phyloP scores from a whole-genome alignment of 2,797 vertebrate species.

The Rallus crepitans region DNA sequence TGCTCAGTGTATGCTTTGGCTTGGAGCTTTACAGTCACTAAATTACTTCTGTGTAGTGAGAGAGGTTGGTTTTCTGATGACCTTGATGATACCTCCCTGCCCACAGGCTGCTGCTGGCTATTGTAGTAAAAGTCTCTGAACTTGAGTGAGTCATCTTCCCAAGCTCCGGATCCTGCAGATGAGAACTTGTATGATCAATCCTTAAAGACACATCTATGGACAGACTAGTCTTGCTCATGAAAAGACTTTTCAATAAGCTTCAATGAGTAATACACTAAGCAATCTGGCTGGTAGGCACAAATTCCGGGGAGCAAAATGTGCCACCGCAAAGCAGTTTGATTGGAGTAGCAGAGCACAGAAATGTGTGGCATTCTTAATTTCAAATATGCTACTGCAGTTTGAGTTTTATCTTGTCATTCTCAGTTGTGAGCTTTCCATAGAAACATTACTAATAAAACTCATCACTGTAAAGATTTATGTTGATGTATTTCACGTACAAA shows the following conservation, averaged over 20 bases:
- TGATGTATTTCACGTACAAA: not conserved
- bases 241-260: slow-evolving; percentile 17
- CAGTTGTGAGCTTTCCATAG: not conserved
- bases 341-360: not conserved
- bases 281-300: slow-evolving; percentile 34
- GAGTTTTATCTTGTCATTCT: not conserved
- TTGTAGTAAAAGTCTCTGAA: not conserved
- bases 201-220: not conserved
- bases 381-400: not conserved
- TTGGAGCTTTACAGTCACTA: not conserved
- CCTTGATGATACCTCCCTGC: not conserved
- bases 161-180: not conserved
- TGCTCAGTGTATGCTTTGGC: not conserved
- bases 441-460: not conserved
- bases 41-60: not conserved
- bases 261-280: not conserved
- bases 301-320: slow-evolving; percentile 34
- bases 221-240: not conserved
- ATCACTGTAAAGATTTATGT: not conserved
- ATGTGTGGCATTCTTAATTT: not conserved
- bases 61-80: not conserved
- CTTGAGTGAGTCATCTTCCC: not conserved
- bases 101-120: not conserved
- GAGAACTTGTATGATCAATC: not conserved
- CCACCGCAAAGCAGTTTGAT: slow-evolving; percentile 24